Conservation (phyloP, 2,888 invertebrate genomes). For the Frankliniella fusca region DNA sequence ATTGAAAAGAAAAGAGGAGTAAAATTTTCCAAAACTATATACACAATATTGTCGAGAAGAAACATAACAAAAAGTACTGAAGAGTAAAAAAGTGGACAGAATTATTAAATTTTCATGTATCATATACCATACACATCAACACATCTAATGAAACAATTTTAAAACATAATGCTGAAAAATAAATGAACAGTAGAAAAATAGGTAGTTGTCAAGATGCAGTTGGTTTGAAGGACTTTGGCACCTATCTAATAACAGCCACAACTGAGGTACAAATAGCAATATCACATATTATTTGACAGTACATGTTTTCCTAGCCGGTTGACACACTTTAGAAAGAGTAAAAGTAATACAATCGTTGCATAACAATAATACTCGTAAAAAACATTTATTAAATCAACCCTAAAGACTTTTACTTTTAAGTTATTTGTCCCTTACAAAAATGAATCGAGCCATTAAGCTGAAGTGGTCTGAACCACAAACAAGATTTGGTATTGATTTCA, state of each 20-base stretch:
- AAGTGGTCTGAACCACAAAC: slow-evolving; percentile 78
- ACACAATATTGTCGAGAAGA: too few species aligned
- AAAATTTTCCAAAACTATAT: too few species aligned
- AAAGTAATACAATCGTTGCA: too few species aligned
- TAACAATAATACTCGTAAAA: not conserved
- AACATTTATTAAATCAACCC: too few species aligned
- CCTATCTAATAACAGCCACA: not conserved
- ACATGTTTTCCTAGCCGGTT: not conserved
- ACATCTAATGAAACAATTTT: too few species aligned
- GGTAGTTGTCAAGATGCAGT: not conserved
- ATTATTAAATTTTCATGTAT: not conserved
- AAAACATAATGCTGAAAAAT: not conserved
- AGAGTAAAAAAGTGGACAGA: not conserved
- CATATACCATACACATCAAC: too few species aligned
- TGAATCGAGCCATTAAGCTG: slow-evolving; percentile 69
- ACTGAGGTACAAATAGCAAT: not conserved
- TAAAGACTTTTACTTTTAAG: too few species aligned
- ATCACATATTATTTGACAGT: not conserved
- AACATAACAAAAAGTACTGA: too few species aligned
- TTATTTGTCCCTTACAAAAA: not conserved
- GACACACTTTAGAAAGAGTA: too few species aligned
- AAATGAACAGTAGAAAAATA: not conserved
- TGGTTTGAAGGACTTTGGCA: not conserved
- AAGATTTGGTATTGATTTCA: slow-evolving; percentile 68
- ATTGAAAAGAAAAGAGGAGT: too few species aligned